Base-by-base conservation (phyloP, 1,140 invertebrate genomes). In the Octopus bimaculoides region DNA sequence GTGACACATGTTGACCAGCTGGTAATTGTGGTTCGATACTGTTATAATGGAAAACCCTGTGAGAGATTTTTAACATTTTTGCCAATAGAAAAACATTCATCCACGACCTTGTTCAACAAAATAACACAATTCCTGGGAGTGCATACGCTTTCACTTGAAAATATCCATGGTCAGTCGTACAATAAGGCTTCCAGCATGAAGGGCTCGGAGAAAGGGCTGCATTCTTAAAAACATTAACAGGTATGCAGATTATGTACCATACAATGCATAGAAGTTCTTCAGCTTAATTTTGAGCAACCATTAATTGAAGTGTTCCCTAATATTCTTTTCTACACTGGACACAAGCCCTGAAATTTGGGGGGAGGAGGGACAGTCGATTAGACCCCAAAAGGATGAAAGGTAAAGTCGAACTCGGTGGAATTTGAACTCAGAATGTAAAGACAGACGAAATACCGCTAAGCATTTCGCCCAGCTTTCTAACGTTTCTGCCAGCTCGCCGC, bases 161-260 rank as follows among this genome's bases (percentile, higher is more conserved):
- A 66, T 66, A 66, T 66, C 61, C 61, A 66, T 66, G 61, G 61
- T 66, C 61, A 66, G 61, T 66, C n/a, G 12, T 66, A 66, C n/a
- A n/a, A 66, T 66, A 66, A 66, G 1, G 61, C n/a, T 66, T 66
- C 61, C n/a, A 66, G n/a, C 61, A 66, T 66, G 61, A 66, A 66
- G 61, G 61, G 61, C 61, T 66, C 1, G n/a, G 61, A 66, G 61
- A 66, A 66, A 66, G 61, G 61, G 61, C 3, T 66, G 61, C 61
- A 66, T n/a, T 66, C 61, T 66, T 66, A 2, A 66, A 66, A 66
- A 2, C 3, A 66, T 66, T 66, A 66, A 66, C 61, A 66, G 61
- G 61, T 66, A 66, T 66, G 61, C 61, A 2, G 61, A 66, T 3
- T 66, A 66, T 66, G 61, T 66, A 66, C 61, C 61, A 66, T 66